Percentiles rank a stretch among this genome's conserved stretches.
Evolutionary conservation across 2,797 vertebrate species (phyloP).

Genomic region (Spondyliosoma cantharus): DNA sequence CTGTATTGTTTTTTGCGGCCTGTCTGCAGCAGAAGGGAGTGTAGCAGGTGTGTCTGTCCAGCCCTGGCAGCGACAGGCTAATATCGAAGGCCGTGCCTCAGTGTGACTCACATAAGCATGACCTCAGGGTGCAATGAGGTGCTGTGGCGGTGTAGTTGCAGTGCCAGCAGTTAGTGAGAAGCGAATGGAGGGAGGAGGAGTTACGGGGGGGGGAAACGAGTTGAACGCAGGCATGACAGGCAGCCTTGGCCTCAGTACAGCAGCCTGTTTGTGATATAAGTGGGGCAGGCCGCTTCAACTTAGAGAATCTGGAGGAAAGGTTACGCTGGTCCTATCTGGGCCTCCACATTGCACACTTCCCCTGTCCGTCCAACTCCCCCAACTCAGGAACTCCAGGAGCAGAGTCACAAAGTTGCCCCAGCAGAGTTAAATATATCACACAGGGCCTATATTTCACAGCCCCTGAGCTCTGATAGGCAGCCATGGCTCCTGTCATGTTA

Average conservation of each 20-base stretch:
- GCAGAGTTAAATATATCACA: constrained; percentile 80
- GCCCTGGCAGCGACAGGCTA: constrained; percentile 39
- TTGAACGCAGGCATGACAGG: constrained; percentile 68
- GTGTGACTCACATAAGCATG: constrained; percentile 76
- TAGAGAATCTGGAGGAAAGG: constrained; percentile 87
- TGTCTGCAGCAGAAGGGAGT: constrained; percentile 38
- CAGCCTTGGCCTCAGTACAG: constrained; percentile 64
- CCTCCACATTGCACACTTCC: constrained; percentile 70
- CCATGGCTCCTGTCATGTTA: constrained; percentile 32
- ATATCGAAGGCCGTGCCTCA: constrained; percentile 55
- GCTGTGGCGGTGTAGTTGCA: constrained; percentile 44
- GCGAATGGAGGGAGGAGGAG: constrained; percentile 61
- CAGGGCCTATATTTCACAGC: constrained; percentile 59
- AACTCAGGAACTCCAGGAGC: constrained; percentile 67
- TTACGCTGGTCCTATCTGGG: constrained; percentile 78
- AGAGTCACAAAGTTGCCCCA: constrained; percentile 58
- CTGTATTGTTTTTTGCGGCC: constrained; percentile 23
- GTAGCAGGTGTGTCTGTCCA: constrained; percentile 63
- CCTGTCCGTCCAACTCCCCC: constrained; percentile 65
- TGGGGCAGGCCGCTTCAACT: constrained; percentile 76
- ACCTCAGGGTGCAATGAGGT: constrained; percentile 71
- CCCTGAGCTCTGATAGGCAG: constrained; percentile 50
- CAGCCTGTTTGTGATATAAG: constrained; percentile 80
- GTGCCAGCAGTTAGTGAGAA: constrained; percentile 62
- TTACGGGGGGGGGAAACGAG: constrained; percentile 53